Conservation (phyloP, 2,113 vertebrate species). For the human (Homo sapiens) region GRCh38 chr20:63951501-63952000, state of each 20-base stretch:
- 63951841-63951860: neutral
- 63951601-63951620: neutral
- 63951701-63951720: too few relatives aligned
- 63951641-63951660: neutral
- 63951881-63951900: neutral
- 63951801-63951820: neutral
- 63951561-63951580: constrained; percentile 76
- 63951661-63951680: neutral
- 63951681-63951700: too few relatives aligned
- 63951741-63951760: too few relatives aligned
- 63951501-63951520: constrained; percentile 16
- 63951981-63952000: neutral
- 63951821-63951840: neutral
- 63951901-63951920: neutral
- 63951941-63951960: neutral
- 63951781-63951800: neutral
- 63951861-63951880: neutral
- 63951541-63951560: constrained; percentile 79
- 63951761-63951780: neutral
- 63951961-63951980: fast-evolving
- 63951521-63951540: constrained; percentile 77
- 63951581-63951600: neutral
- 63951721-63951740: neutral
- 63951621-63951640: neutral
- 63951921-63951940: neutral